phyloP scores from a whole-genome alignment of 2,113 vertebrate species.

The Conger conger region DNA sequence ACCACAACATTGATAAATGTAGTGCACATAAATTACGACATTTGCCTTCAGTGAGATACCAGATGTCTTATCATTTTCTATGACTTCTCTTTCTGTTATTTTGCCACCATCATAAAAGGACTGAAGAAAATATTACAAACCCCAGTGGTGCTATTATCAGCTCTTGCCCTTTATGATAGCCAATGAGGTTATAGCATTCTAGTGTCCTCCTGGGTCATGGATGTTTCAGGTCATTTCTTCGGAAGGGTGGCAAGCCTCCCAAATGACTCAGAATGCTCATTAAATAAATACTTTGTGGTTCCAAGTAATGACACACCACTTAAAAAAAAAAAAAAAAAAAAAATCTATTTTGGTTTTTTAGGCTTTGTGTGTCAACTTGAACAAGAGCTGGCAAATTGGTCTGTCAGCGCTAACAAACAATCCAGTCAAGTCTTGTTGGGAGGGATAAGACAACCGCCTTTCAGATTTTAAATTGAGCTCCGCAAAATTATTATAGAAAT shows the following conservation, averaged over 20 bases:
- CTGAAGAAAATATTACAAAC: background rate
- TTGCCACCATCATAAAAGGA: background rate
- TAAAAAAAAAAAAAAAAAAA: background rate
- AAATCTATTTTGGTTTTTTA: conserved; percentile 21
- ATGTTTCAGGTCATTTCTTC: conserved; percentile 10
- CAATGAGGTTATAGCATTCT: conserved; percentile 19
- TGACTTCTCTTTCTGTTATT: background rate
- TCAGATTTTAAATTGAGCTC: conserved; percentile 39
- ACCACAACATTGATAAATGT: background rate
- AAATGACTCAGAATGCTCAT: conserved; percentile 28
- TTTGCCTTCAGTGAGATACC: background rate
- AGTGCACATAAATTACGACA: background rate
- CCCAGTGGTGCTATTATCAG: background rate
- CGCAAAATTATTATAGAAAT: conserved; percentile 42
- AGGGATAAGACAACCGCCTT: conserved; percentile 35
- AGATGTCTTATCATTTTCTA: background rate
- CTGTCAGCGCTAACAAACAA: conserved; percentile 30
- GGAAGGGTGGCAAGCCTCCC: background rate
- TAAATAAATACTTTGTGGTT: conserved; percentile 23
- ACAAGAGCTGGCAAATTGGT: conserved; percentile 28
- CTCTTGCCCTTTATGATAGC: background rate
- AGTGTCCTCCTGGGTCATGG: background rate
- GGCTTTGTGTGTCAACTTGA: conserved; percentile 29
- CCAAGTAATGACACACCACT: conserved; percentile 16
- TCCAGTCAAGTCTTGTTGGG: conserved; percentile 25